A percentile compares a stretch with the other conserved stretches of the same genome.
These are phyloP conservation scores for Capitulum mitella DNA, from an alignment of 2,888 invertebrate genomes.

Conservation along the genomic window DNA sequence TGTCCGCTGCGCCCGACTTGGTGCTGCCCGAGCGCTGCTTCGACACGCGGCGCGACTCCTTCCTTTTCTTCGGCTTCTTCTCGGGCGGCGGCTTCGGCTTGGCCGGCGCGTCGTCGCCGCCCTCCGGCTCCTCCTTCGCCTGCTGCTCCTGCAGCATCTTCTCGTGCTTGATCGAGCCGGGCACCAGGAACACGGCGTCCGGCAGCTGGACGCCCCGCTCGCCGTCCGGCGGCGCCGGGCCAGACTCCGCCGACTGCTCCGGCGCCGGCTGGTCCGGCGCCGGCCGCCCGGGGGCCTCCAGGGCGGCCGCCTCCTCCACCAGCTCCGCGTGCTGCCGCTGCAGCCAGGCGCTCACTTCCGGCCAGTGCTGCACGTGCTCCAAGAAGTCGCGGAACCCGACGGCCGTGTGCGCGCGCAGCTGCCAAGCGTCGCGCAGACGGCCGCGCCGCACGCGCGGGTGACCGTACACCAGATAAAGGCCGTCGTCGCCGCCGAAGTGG, in stretches of 20 bases:
- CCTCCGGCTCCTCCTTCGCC: neutral
- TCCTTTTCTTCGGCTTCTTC: neutral
- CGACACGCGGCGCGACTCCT: neutral
- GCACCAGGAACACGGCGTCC: neutral
- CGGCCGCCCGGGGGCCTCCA: neutral
- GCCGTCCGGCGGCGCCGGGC: neutral
- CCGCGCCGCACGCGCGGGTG: constrained; percentile 15
- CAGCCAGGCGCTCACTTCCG: constrained; percentile 2
- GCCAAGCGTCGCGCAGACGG: neutral
- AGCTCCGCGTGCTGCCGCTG: neutral
- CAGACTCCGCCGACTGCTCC: neutral
- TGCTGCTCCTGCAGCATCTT: neutral
- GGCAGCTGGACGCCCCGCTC: neutral
- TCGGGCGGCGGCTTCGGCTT: neutral
- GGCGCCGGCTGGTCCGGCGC: neutral
- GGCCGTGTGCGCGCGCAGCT: neutral
- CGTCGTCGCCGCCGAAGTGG: constrained; percentile 24
- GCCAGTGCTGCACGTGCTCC: constrained; percentile 5
- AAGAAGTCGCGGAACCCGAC: constrained; percentile 14
- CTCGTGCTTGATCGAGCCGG: constrained; percentile 7
- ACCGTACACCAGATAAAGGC: constrained; percentile 18
- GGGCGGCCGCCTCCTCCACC: too few relatives aligned
- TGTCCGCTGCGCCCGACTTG: neutral
- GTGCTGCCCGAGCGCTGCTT: neutral
- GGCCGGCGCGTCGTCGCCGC: neutral